A percentile compares a stretch with the other conserved stretches of the same genome.
Conservation (phyloP, 2,113 vertebrate genomes). For the Rutilus rutilus region DNA sequence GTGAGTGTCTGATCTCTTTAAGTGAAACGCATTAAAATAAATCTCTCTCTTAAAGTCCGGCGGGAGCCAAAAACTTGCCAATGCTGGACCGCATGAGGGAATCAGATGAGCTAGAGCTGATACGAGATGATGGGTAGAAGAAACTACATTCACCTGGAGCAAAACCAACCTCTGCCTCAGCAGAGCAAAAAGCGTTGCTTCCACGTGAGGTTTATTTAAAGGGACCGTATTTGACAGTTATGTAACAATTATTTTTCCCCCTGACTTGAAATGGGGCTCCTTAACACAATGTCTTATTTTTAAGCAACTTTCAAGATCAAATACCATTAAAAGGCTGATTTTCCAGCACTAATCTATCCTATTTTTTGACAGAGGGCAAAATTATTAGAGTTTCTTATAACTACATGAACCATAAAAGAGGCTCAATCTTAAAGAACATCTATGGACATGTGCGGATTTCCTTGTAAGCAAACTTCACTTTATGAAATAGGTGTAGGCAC, state of each 20-base stretch:
- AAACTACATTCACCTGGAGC: slow-evolving; percentile 15
- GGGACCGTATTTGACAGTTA: background rate
- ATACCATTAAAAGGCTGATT: background rate
- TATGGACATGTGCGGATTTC: background rate
- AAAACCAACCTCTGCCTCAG: slow-evolving; percentile 16
- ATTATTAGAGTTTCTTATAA: background rate
- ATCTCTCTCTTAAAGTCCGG: slow-evolving; percentile 68
- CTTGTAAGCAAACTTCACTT: slow-evolving; percentile 7
- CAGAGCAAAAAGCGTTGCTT: background rate
- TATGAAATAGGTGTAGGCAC: slow-evolving; percentile 15
- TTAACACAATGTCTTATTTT: background rate
- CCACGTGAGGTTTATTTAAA: background rate
- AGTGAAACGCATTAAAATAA: slow-evolving; percentile 76
- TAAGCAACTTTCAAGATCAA: background rate
- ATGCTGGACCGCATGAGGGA: slow-evolving; percentile 64
- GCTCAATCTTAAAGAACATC: background rate
- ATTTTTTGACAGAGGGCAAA: background rate
- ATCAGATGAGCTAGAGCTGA: slow-evolving; percentile 59
- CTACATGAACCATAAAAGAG: background rate
- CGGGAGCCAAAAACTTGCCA: slow-evolving; percentile 70
- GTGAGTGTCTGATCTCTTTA: slow-evolving; percentile 76
- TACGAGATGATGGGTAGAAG: slow-evolving; percentile 47
- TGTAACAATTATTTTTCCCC: background rate
- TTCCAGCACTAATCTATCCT: background rate
- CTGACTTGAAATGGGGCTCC: background rate